Evolutionary conservation across 2,888 invertebrate species (phyloP), one percentile per base, ranked within the genome.

Genomic region (Drosophila paranaensis): DNA sequence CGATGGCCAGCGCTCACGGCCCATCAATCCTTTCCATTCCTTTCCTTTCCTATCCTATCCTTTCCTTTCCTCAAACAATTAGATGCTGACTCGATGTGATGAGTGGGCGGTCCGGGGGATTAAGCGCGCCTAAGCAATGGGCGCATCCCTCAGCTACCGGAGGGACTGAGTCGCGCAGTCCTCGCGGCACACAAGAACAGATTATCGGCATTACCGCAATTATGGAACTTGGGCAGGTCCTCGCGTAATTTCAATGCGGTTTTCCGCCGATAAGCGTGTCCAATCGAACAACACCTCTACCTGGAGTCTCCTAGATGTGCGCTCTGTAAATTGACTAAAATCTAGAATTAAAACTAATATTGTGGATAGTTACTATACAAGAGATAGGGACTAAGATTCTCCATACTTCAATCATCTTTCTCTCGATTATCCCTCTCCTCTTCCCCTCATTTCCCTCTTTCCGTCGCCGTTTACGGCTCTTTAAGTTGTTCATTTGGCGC

Each of bases 181-280:
- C 45, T 20, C 16, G 16, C 45, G 20, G 30, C 30, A n/a, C 50
- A 62, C 55, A 61, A 53, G 81, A 81, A 86, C 81, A 89, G 89
- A 90, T 89, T 82, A 89, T 90, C 70, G 77, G 81, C 88, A 81
- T 82, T 88, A 90, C 90, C 90, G 82, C 87, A 90, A 90, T 90
- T 90, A 90, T 84, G 73, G 76, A 82, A 75, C 85, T 72, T 85
- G 82, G 84, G 84, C 83, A 86, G 86, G 82, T 86, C 86, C 83
- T 71, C 76, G 78, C 83, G 76, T 88, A 86, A 83, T 86, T 86
- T 88, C 83, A 79, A 77, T 86, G 85, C 86, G 88, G 85, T 88
- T 86, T 86, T 88, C 80, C 88, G 88, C 66, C 75, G 60, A 65
- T 55, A 55, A 77, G 76, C 88, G 78, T 88, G 67, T 50, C 88